A percentile compares a stretch with the other conserved stretches of the same genome.
Evolutionary conservation across 1,140 invertebrate species (phyloP).

Genomic region (Drosophila pseudoananassae): DNA sequence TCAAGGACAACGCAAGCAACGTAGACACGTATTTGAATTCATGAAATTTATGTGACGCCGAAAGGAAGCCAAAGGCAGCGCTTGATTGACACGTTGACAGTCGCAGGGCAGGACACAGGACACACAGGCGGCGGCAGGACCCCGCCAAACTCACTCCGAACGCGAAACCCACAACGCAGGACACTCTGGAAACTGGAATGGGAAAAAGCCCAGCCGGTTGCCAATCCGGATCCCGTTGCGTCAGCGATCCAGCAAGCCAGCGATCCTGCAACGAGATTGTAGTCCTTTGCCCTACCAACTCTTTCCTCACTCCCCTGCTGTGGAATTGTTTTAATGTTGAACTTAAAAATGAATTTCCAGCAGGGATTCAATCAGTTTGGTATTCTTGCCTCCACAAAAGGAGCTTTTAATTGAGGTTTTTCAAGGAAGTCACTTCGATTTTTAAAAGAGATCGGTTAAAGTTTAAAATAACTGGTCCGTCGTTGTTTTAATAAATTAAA

Average conservation of each 20-base stretch:
- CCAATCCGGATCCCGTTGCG: slow-evolving; percentile 29
- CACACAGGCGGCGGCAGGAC: slow-evolving; percentile 14
- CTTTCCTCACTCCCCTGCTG: slow-evolving; percentile 29
- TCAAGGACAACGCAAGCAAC: slow-evolving; percentile 22
- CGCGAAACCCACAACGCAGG: background rate
- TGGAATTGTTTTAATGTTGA: slow-evolving; percentile 48
- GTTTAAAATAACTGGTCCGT: slow-evolving; percentile 34
- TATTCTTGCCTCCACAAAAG: background rate
- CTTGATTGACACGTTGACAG: slow-evolving; percentile 59
- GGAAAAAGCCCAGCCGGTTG: slow-evolving; percentile 42
- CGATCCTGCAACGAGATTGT: slow-evolving; percentile 42
- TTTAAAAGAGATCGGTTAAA: slow-evolving; percentile 4
- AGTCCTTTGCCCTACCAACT: slow-evolving; percentile 4
- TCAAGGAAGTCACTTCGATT: background rate
- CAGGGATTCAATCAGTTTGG: slow-evolving; percentile 21
- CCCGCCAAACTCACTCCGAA: background rate
- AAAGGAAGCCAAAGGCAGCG: slow-evolving; percentile 25
- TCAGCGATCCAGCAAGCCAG: slow-evolving; percentile 23
- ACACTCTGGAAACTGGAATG: slow-evolving; percentile 8
- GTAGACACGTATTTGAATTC: slow-evolving; percentile 38
- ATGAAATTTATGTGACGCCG: slow-evolving; percentile 38
- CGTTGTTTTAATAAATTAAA: slow-evolving; percentile 82
- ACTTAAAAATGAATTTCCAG: slow-evolving; percentile 31
- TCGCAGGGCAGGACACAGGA: slow-evolving; percentile 32
- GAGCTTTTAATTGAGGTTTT: background rate